Conservation (phyloP, 2,888 invertebrate genomes). For the Rhingia campestris region DNA sequence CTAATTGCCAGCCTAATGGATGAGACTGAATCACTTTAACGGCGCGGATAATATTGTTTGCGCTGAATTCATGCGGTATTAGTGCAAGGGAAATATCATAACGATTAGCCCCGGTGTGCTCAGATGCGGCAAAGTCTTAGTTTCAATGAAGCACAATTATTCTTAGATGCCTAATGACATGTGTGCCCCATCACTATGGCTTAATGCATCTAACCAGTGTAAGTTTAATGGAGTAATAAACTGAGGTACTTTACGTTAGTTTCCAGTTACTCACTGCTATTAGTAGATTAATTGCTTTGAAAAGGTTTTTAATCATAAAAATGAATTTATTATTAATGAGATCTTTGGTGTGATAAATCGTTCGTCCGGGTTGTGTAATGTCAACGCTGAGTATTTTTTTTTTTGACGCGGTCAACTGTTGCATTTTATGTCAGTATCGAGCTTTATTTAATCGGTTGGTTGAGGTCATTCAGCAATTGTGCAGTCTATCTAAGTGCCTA, state of each 20-base stretch:
- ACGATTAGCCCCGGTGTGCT: conserved; percentile 45
- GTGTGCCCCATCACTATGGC: conserved; percentile 20
- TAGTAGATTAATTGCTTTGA: conserved; percentile 21
- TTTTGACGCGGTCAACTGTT: too few relatives aligned
- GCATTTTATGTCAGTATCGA: too few relatives aligned
- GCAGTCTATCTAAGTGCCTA: too few relatives aligned
- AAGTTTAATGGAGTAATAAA: conserved; percentile 36
- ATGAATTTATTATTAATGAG: conserved; percentile 9
- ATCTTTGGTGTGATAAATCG: neutral
- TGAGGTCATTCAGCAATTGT: too few relatives aligned
- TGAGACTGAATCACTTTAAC: conserved; percentile 65
- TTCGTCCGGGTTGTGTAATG: conserved; percentile 15
- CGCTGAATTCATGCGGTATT: conserved; percentile 62
- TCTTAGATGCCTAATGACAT: conserved; percentile 20
- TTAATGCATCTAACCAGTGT: conserved; percentile 19
- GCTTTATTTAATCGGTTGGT: too few relatives aligned
- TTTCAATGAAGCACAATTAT: conserved; percentile 1
- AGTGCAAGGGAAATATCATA: conserved; percentile 59
- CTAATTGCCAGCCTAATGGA: conserved; percentile 69
- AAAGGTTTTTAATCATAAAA: conserved; percentile 19
- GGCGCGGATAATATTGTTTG: conserved; percentile 24
- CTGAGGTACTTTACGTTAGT: conserved; percentile 25
- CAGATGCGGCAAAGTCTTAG: conserved; percentile 15
- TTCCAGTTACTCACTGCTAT: conserved; percentile 16
- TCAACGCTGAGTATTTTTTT: neutral